Conservation (phyloP, 2,113 vertebrate genomes). For the Pantherophis guttatus region DNA sequence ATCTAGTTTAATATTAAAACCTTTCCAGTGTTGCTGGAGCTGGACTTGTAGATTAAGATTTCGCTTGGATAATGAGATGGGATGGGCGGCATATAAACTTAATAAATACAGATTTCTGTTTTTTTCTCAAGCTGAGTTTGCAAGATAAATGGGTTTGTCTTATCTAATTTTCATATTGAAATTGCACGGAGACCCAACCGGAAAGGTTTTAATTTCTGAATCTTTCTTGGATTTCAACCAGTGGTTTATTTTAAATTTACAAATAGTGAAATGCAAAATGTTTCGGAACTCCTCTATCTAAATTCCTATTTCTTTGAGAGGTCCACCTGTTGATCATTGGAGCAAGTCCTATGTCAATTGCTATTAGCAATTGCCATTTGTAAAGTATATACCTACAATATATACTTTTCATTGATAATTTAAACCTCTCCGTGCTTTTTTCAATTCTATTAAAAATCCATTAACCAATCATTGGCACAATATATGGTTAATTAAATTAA, state of each 20-base stretch:
- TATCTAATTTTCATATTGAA: not conserved
- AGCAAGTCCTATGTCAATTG: not conserved
- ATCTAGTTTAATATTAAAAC: not conserved
- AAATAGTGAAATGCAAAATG: not conserved
- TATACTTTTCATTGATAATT: not conserved
- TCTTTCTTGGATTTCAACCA: not conserved
- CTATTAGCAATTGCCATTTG: not conserved
- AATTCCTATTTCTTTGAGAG: not conserved
- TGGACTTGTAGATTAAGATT: not conserved
- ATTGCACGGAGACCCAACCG: not conserved
- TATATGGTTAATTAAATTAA: not conserved
- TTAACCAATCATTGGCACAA: not conserved
- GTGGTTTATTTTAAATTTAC: not conserved
- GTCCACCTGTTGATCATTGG: not conserved
- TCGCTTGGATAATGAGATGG: not conserved
- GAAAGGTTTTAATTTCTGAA: not conserved
- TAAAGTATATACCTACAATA: not conserved
- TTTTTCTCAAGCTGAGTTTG: not conserved
- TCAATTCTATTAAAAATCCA: not conserved
- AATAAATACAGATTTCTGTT: not conserved
- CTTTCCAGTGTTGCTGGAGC: not conserved
- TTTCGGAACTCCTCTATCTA: not conserved
- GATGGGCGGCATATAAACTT: not conserved
- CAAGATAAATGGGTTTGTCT: not conserved
- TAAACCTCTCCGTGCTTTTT: not conserved